Base-by-base conservation (phyloP, 2,113 vertebrate species). In the Notothenia coriiceps region DNA sequence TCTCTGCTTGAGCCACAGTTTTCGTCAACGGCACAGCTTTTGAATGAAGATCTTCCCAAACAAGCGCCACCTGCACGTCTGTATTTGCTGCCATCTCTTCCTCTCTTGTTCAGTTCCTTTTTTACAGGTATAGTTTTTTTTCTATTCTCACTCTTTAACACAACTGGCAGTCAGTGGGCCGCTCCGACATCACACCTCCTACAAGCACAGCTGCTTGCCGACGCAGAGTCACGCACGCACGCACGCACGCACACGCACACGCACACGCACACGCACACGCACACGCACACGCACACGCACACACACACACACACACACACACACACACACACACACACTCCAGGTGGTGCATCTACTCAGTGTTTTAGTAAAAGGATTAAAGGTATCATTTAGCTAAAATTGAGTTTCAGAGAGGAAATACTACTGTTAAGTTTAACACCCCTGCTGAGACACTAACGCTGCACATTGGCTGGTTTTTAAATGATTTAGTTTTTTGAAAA, bases 171-270 rank as follows among this genome's bases (percentile, higher is more conserved):
- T 77, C 85, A 70, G 79, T 61, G 80, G 73, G 86, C 83, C 50
- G 60, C 80, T 76, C 43, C 72, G 51, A 90, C 88, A 90, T 93
- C 85, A 83, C 88, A 90, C 87, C 89, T 86, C 82, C 81, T 49
- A 86, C 87, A 29, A 43, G 49, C 65, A 85, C 87, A 92, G 85
- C 86, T 86, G 88, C 79, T 88, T n/a, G 63, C 52, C 20, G 4
- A 59, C 25, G 63, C 62, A 64, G 35, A 70, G 6, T 7, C n/a
- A 22, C 22, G 22, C 22, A 22, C 22, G 22, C 46, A 67, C 22
- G 1, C 4, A 35, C 35, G 6, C 4, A 35, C 35, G 6, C 35
- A 35, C 35, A 7, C 35, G 7, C 35, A 40, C 35, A 40, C 35
- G 7, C 35, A 40, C 35, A 50, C 69, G 35, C 57, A 46, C 79